phyloP scores from a whole-genome alignment of 2,797 vertebrate genomes.

The Amblyopsis hoosieri region DNA sequence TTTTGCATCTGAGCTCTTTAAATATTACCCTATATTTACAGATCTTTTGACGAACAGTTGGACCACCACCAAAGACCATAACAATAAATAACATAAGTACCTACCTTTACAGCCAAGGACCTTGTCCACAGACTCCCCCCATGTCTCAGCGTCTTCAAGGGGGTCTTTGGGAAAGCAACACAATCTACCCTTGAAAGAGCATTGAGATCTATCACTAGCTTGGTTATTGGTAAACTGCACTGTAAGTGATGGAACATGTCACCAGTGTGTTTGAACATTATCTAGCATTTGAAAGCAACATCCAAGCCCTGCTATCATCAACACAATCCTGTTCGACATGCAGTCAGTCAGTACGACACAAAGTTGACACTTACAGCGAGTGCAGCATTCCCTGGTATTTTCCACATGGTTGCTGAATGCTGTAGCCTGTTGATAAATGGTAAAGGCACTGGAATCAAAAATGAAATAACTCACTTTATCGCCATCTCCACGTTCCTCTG shows the following conservation, averaged over 20 bases:
- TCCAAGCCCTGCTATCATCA: conserved; percentile 4
- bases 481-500: conserved; percentile 76
- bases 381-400: conserved; percentile 56
- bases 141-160: conserved; percentile 77
- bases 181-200: conserved; percentile 94
- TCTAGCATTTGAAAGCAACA: conserved; percentile 15
- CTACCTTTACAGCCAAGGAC: conserved; percentile 91
- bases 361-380: conserved; percentile 67
- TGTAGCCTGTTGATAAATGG: conserved; percentile 52
- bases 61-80: background rate
- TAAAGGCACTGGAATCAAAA: conserved; percentile 65
- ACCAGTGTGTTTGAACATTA: background rate
- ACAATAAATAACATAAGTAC: conserved; percentile 15
- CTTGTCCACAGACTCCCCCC: conserved; percentile 90
- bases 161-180: conserved; percentile 91
- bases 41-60: no score
- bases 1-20: no score
- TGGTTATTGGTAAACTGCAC: conserved; percentile 36
- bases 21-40: no score
- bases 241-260: conserved; percentile 7
- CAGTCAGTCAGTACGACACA: conserved; percentile 17
- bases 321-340: conserved; percentile 17
- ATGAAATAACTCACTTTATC: conserved; percentile 82
- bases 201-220: conserved; percentile 78
- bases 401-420: conserved; percentile 69